Base-by-base conservation (phyloP, 2,888 invertebrate genomes). In the Anagyrus pseudococci region DNA sequence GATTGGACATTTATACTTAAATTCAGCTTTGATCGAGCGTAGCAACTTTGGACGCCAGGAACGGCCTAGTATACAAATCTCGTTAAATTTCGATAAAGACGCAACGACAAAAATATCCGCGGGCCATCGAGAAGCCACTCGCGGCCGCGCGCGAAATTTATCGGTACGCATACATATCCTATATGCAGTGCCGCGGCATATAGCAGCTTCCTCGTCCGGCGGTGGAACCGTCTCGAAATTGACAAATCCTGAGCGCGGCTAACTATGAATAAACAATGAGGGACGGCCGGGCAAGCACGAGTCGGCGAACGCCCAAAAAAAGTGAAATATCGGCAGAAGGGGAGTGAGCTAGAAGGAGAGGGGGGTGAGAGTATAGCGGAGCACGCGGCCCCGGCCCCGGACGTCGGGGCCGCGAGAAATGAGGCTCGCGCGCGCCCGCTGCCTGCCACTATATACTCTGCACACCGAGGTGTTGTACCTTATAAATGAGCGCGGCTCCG, bases 401-500 rank as follows among this genome's bases (percentile, higher is more conserved):
- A 44, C 46, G 52, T 40, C 50, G 46, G 19, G 40, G 19, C 33
- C 15, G 54, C 54, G 54, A 49, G 48, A 26, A 53, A 56, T 44
- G 57, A 47, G 57, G 26, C 17, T 10, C 25, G 1, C 33, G n/a
- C 37, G 29, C 41, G 55, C 29, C 4, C 29, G n/a, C n/a, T n/a
- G n/a, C n/a, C n/a, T n/a, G n/a, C n/a, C n/a, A n/a, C n/a, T n/a
- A n/a, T n/a, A n/a, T n/a, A n/a, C n/a, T n/a, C n/a, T n/a, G n/a
- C n/a, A n/a, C 29, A 10, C 10, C 67, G 67, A 66, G 69, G 69
- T 68, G 68, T 69, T 29, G 69, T 68, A 72, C 70, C 73, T 75
- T 75, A 76, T 77, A 77, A 78, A 78, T 73, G 77, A 75, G 74
- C 70, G 64, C 73, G 73, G 70, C 61, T 15, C 50, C 55, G 66